Evolutionary conservation across 2,888 invertebrate genomes (phyloP), one percentile per base, ranked within the genome.

Genomic region (Panzeria rudis): DNA sequence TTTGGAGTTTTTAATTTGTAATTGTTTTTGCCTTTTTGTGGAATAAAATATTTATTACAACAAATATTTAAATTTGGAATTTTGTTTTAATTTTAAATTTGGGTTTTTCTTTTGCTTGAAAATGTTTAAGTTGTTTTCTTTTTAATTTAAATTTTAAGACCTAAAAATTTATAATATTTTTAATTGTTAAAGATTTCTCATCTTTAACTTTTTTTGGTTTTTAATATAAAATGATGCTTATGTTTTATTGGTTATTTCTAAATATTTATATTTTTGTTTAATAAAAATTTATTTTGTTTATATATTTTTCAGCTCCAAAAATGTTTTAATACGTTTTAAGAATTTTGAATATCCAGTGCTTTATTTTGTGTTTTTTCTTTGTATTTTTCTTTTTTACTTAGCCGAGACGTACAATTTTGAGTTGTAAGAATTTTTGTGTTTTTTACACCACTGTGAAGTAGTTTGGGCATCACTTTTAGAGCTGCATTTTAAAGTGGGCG

Each of bases 151-250:
- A 71, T 81, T 84, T 83, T 80, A 76, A 56, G 79, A 52, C 82
- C 84, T 84, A 84, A 80, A 82, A 73, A 7, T 72, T 71, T 73
- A 41, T 73, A 88, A 89, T 89, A 89, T 88, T 89, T 89, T 90
- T 75, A 23, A n/a, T 61, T 79, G 9, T 52, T 54, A 23, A 50
- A 41, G 15, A 41, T 89, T 54, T 73, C 32, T 47, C 84, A 77
- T 61, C 52, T 7, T 77, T 75, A 56, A 72, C 20, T 38, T 61
- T 83, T 61, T 64, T 29, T 29, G 29, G 50, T 72, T 81, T 73
- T 81, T 25, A 29, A 76, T 86, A 86, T 90, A 91, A 90, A 90
- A 90, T 91, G 89, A 91, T 90, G 90, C 90, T 90, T 90, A 90
- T 83, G 82, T 86, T 78, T n/a, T 81, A 82, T 68, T 64, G 76